These are phyloP conservation scores for Hylaeus volcanicus DNA, from an alignment of 1,140 invertebrate genomes.

Conservation along the genomic window DNA sequence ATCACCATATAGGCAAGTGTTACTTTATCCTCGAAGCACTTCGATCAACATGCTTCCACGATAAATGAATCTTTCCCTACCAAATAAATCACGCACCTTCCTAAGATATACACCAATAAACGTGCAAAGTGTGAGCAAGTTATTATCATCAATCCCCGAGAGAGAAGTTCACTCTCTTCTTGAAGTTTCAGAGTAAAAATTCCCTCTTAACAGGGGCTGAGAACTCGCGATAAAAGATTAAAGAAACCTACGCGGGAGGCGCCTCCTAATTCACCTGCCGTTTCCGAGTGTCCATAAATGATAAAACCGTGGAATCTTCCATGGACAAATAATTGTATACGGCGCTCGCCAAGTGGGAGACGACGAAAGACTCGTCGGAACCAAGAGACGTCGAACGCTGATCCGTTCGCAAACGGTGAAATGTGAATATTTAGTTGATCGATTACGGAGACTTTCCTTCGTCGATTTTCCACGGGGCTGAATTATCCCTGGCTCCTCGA, in stretches of 20 bases:
- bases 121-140: no score
- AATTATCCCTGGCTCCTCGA: conserved; percentile 14
- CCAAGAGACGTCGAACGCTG: conserved; percentile 2
- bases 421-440: conserved; percentile 53
- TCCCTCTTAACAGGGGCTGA: no score
- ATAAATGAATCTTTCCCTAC: no score
- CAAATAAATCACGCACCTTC: no score
- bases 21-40: no score
- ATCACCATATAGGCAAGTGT: no score
- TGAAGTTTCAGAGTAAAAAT: no score
- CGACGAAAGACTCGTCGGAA: not conserved
- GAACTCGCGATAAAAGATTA: no score
- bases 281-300: not conserved
- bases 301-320: not conserved
- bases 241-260: not conserved
- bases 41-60: no score
- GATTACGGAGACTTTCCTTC: conserved; percentile 42
- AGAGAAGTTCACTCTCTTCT: no score
- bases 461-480: conserved; percentile 36
- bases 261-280: not conserved
- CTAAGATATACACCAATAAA: no score
- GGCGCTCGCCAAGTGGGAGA: not conserved
- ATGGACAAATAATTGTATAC: conserved; percentile 13
- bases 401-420: conserved; percentile 28
- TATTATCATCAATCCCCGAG: no score